Evolutionary conservation across 2,888 invertebrate genomes (phyloP), one percentile per base, ranked within the genome.

Genomic region (Stenotaenia linearis): DNA sequence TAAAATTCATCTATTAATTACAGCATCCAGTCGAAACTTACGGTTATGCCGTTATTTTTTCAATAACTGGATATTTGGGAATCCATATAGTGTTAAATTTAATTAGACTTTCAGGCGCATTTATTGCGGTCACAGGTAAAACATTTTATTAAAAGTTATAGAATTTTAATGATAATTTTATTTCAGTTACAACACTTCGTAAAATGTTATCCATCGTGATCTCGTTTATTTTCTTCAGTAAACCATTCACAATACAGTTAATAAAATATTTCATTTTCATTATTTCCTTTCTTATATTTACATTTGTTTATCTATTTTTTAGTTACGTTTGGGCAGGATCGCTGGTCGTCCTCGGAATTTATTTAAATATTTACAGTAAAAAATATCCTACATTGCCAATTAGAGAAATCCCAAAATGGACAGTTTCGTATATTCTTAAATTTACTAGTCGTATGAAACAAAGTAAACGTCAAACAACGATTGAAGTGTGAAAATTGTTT

Each of bases 171-270:
- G 10, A 45, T 37, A 6, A 56, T 2, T 15, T 15, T 80, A 79
- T 86, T 85, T 78, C 84, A 87, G 95, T 97, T 0, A 95, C 95
- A 12, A 95, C 95, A 0, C 93, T 92, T 84, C 88, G 95, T 77
- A 97, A 98, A 88, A 96, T 95, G 0, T 90, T 98, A 21, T 95
- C 97, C 2, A 97, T 98, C 80, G 89, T 95, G 37, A 89, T 98
- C 82, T 98, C 97, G 0, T 98, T 98, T 87, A 83, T 97, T 79
- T 91, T 97, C 84, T 98, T 98, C 86, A 91, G 92, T 85, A 98
- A 98, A 87, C 97, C 97, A 2, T 97, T 96, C 85, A 93, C 94
- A 25, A 90, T 93, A 83, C 95, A 96, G 93, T 97, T 56, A 21
- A 28, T 23, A 28, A 28, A 18, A 21, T 15, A 30, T n/a, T 1